Conservation (phyloP, 2,113 vertebrate species). For the Kryptolebias marmoratus region DNA sequence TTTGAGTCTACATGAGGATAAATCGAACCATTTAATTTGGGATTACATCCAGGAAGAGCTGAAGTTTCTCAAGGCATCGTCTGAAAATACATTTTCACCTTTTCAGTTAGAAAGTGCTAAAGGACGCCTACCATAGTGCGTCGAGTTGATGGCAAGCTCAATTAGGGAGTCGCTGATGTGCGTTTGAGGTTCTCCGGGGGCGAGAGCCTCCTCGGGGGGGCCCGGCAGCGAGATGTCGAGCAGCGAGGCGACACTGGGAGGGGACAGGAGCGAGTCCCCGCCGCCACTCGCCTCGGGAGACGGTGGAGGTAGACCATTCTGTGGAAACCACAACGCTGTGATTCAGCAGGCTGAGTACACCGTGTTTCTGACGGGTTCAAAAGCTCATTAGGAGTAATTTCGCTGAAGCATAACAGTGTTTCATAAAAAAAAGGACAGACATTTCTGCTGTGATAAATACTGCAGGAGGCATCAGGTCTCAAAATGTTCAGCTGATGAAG, state of each 20-base stretch:
- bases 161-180: conserved; percentile 99
- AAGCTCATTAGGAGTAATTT: too few species aligned
- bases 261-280: conserved; percentile 87
- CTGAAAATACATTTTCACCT: too few species aligned
- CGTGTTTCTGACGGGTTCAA: too few species aligned
- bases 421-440: too few species aligned
- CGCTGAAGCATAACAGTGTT: too few species aligned
- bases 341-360: not conserved
- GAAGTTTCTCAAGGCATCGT: too few species aligned
- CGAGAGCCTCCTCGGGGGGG: conserved; percentile 93
- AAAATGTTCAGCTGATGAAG: not conserved
- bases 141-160: conserved; percentile 97
- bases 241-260: conserved; percentile 93
- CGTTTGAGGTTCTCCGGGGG: conserved; percentile 89
- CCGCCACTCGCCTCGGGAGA: conserved; percentile 78
- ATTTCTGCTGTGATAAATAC: too few species aligned
- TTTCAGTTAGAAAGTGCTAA: not conserved
- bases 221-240: conserved; percentile 97
- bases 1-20: too few species aligned
- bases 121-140: conserved; percentile 85
- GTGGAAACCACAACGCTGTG: conserved; percentile 51
- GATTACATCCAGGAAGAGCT: too few species aligned
- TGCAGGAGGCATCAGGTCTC: not conserved
- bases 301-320: conserved; percentile 84
- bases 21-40: too few species aligned